Evolutionary conservation across 2,797 vertebrate genomes (phyloP).

Genomic region (Hemibagrus guttatus): DNA sequence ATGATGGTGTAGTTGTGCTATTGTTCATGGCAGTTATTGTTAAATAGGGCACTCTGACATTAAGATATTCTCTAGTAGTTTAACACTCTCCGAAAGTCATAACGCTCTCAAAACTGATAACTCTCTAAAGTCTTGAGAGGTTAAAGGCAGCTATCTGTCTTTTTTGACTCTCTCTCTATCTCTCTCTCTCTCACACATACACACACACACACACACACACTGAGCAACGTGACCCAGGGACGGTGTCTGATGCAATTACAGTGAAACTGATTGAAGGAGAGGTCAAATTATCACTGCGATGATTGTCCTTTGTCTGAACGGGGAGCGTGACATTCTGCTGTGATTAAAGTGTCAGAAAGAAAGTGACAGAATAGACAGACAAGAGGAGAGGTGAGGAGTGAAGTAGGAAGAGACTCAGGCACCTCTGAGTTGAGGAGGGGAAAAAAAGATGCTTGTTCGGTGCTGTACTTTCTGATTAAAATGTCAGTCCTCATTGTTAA

Average conservation of each 20-base stretch:
- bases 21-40: constrained; percentile 17
- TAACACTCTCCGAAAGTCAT: constrained; percentile 11
- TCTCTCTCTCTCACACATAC: not conserved
- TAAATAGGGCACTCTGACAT: constrained; percentile 12
- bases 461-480: constrained; percentile 47
- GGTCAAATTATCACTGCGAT: constrained; percentile 81
- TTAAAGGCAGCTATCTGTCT: constrained; percentile 1
- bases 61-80: constrained; percentile 21
- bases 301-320: constrained; percentile 83
- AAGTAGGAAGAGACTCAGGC: constrained; percentile 17
- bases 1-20: constrained; percentile 2
- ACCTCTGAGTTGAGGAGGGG: not conserved
- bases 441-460: constrained; percentile 10
- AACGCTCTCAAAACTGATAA: not conserved
- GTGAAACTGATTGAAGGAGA: constrained; percentile 82
- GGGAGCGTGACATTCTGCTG: constrained; percentile 72
- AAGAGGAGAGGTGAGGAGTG: constrained; percentile 24
- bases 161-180: not conserved
- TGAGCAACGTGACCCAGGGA: constrained; percentile 79
- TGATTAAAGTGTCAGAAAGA: constrained; percentile 76
- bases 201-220: not conserved
- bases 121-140: not conserved
- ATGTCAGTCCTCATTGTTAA: constrained; percentile 35
- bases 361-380: constrained; percentile 28
- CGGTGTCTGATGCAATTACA: constrained; percentile 83